These are phyloP conservation scores for Lucilia cuprina DNA, from an alignment of 1,140 invertebrate genomes.

Conservation along the genomic window DNA sequence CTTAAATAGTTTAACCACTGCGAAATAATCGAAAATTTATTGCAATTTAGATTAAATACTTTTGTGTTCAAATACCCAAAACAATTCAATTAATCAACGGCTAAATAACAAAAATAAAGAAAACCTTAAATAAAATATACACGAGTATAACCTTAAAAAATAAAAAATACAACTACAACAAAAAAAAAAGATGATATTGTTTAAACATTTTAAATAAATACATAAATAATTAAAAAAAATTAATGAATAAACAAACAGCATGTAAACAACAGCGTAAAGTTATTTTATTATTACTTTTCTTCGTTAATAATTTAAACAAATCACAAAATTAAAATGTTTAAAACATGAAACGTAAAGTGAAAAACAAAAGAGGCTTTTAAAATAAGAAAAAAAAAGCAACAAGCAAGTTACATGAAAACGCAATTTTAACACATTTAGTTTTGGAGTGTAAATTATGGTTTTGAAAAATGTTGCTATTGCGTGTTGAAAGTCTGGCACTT, in stretches of 20 bases:
- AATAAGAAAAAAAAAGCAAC: background rate
- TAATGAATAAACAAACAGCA: background rate
- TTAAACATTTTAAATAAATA: background rate
- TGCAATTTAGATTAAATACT: too few species aligned
- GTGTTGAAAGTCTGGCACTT: background rate
- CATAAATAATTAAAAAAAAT: background rate
- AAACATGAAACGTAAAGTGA: background rate
- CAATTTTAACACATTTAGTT: background rate
- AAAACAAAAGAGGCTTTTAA: too few species aligned
- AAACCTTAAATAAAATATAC: too few species aligned
- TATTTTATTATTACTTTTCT: background rate
- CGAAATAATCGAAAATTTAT: too few species aligned
- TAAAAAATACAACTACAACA: too few species aligned
- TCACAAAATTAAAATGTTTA: background rate
- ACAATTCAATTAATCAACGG: too few species aligned
- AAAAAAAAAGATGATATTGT: background rate
- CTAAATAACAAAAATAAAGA: too few species aligned
- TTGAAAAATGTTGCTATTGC: slow-evolving; percentile 7
- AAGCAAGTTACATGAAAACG: background rate
- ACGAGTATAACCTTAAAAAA: too few species aligned
- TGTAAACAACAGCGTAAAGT: background rate
- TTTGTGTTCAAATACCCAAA: too few species aligned
- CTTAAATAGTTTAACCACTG: too few species aligned
- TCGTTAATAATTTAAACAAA: too few species aligned
- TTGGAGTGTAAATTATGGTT: background rate